Conservation (phyloP, 1,140 invertebrate species). For the Agraylea sexmaculata region DNA sequence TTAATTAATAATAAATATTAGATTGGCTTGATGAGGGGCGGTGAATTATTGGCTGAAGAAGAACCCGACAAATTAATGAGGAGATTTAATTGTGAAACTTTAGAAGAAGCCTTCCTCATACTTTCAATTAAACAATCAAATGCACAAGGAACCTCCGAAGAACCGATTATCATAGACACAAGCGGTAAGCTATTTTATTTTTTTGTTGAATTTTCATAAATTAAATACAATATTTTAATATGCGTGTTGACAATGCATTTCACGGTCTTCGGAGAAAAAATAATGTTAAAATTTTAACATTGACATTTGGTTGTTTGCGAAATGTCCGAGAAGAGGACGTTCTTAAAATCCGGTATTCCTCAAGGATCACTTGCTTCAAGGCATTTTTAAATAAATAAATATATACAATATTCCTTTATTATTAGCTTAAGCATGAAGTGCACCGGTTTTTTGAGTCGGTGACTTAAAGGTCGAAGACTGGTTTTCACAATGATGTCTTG, state of each 20-base stretch:
- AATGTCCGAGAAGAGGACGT: too few species aligned
- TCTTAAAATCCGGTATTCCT: too few species aligned
- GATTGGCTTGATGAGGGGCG: constrained; percentile 83
- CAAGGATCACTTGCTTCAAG: too few species aligned
- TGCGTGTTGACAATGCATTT: constrained; percentile 17
- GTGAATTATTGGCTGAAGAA: constrained; percentile 74
- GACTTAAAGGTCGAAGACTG: too few species aligned
- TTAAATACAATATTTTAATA: constrained; percentile 7
- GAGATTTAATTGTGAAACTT: constrained; percentile 48
- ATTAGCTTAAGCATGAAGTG: too few species aligned
- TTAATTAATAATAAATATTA: constrained; percentile 25
- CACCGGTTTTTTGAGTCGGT: too few species aligned
- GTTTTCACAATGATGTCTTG: too few species aligned
- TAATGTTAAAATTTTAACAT: too few species aligned
- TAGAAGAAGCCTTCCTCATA: constrained; percentile 64
- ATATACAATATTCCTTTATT: too few species aligned
- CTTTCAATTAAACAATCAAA: constrained; percentile 52
- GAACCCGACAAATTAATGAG: constrained; percentile 55
- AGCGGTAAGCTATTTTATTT: constrained; percentile 8
- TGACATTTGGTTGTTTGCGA: too few species aligned
- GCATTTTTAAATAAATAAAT: too few species aligned
- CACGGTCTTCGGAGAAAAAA: too few species aligned
- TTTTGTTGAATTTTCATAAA: background rate
- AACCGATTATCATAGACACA: constrained; percentile 15
- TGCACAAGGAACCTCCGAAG: constrained; percentile 20